Base-by-base conservation (phyloP, 2,797 vertebrate genomes). In the Aplochiton taeniatus region DNA sequence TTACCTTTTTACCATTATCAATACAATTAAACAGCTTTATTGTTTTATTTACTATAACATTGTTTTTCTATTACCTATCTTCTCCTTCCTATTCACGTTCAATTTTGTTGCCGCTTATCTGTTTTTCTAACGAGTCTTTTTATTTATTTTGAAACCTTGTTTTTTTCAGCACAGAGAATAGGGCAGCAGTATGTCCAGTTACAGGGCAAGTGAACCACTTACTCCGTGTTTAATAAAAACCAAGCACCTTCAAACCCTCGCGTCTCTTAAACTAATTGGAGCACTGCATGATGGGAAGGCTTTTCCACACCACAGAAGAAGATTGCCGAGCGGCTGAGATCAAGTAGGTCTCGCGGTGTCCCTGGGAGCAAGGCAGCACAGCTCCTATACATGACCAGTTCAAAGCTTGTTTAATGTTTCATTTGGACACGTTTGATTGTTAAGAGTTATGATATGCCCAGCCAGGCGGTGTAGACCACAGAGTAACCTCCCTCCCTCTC, bases 271-370 rank as follows among this genome's bases (percentile, higher is more conserved):
- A 83, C 82, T 79, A 87, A 88, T 81, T 76, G 83, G 90, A 91
- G 79, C 76, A 79, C 72, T 92, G 92, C 91, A 92, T 87, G 87
- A 91, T 18, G 89, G 91, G 87, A 91, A 90, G 85, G 85, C 86
- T 91, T 89, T 91, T 90, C 87, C 2, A 89, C 92, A 91, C 92
- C 88, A 90, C 82, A 88, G 78, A 80, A 31, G 31, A 89, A 91
- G 88, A 90, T 85, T 87, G 87, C 88, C 87, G 88, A 90, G 90
- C 72, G 86, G 88, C 91, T 84, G 85, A 91, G 88, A 93, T 92
- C 91, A 92, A 92, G 90, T 89, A 92, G 89, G 83, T 76, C 83
- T 89, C 88, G 86, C 90, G 92, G 85, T 90, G 18, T 48, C 9
- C 48, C 44, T 31, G 65, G 58, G 70, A 61, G 56, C 66, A 59